phyloP scores from a whole-genome alignment of 2,888 invertebrate species.

The Portevinia maculata region DNA sequence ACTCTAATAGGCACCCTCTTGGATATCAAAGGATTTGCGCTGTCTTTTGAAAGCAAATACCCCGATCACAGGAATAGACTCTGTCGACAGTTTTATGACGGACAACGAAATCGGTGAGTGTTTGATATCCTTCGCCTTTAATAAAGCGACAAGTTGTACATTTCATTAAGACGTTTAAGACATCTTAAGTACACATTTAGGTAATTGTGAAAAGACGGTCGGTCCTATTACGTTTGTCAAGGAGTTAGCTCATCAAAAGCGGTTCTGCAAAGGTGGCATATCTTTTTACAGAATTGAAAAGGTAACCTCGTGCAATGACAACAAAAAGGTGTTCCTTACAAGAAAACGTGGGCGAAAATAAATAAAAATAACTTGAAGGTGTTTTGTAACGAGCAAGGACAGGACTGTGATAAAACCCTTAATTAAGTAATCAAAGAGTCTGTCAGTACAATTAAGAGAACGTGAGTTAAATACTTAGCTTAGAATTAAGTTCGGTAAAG shows the following conservation, averaged over 20 bases:
- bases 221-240: conserved; percentile 42
- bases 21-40: conserved; percentile 73
- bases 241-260: conserved; percentile 29
- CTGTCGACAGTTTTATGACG: conserved; percentile 66
- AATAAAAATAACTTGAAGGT: conserved; percentile 57
- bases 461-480: not conserved
- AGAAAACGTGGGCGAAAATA: conserved; percentile 6
- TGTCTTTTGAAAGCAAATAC: conserved; percentile 75
- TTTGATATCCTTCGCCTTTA: conserved; percentile 66
- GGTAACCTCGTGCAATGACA: not conserved
- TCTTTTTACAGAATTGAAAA: conserved; percentile 35
- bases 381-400: conserved; percentile 49
- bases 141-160: conserved; percentile 75
- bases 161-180: conserved; percentile 76
- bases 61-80: conserved; percentile 48
- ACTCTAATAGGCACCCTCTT: conserved; percentile 74
- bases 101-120: conserved; percentile 61
- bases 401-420: conserved; percentile 57
- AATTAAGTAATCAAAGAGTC: conserved; percentile 69
- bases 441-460: conserved; percentile 44
- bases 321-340: not conserved
- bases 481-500: not conserved
- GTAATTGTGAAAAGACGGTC: conserved; percentile 75
- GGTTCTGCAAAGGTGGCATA: conserved; percentile 2
- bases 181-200: conserved; percentile 76